phyloP scores from a whole-genome alignment of 1,140 invertebrate genomes.

The Popillia japonica region DNA sequence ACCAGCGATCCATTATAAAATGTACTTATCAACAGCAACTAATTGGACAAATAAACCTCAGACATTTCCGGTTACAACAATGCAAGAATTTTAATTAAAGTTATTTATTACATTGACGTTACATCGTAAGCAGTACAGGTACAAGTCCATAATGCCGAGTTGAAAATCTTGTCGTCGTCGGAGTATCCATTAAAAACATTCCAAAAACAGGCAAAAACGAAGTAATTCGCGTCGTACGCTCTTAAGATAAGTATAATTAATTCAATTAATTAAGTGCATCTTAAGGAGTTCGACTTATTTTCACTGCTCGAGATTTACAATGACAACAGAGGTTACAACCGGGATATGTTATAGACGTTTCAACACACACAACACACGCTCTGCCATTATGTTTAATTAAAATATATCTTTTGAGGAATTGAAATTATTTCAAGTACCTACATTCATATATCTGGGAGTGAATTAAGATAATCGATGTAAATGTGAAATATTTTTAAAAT shows the following conservation, averaged over 20 bases:
- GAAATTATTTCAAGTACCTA: too few species aligned
- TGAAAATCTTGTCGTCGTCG: not conserved
- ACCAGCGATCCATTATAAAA: not conserved
- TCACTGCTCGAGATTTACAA: too few species aligned
- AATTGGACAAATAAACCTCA: not conserved
- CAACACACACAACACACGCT: too few species aligned
- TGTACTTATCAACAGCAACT: not conserved
- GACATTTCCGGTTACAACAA: conserved; percentile 9
- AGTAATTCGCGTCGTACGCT: not conserved
- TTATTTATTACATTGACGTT: not conserved
- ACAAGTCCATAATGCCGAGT: not conserved
- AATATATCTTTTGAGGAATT: too few species aligned
- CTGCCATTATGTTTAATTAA: too few species aligned
- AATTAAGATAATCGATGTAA: too few species aligned
- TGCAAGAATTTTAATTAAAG: conserved; percentile 8
- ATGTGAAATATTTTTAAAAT: too few species aligned
- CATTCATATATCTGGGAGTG: too few species aligned
- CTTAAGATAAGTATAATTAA: not conserved
- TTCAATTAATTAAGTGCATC: not conserved
- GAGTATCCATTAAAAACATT: not conserved
- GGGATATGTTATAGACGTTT: too few species aligned
- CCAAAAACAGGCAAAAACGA: not conserved
- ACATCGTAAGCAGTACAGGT: not conserved
- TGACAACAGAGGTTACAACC: too few species aligned
- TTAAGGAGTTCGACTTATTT: too few species aligned